These are phyloP conservation scores for Terrapene triunguis DNA, from an alignment of 2,113 vertebrate genomes.

Conservation along the genomic window DNA sequence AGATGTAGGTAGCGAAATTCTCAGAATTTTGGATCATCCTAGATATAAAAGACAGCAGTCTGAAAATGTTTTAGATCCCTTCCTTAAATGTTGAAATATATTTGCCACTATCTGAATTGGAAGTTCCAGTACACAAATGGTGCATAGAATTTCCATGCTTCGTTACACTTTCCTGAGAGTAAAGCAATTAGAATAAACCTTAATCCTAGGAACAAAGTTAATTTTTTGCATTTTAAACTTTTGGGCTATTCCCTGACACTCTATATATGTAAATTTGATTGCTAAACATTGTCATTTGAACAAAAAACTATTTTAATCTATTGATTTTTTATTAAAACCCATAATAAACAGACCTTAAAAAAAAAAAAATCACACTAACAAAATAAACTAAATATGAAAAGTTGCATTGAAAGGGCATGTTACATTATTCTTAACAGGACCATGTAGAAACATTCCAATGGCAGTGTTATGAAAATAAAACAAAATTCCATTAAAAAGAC, in stretches of 20 bases:
- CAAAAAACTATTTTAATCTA: slow-evolving; percentile 83
- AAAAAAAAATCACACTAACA: slow-evolving; percentile 84
- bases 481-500: slow-evolving; percentile 85
- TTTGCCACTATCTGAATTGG: slow-evolving; percentile 86
- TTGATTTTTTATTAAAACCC: slow-evolving; percentile 90
- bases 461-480: slow-evolving; percentile 97
- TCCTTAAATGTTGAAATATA: slow-evolving; percentile 86
- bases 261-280: slow-evolving; percentile 94
- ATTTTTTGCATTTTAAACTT: slow-evolving; percentile 95
- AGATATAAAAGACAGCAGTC: slow-evolving; percentile 84
- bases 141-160: slow-evolving; percentile 93
- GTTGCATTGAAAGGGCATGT: slow-evolving; percentile 99
- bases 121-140: slow-evolving; percentile 90
- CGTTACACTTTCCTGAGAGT: slow-evolving; percentile 95
- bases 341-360: slow-evolving; percentile 91
- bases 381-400: slow-evolving; percentile 93
- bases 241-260: slow-evolving; percentile 97
- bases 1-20: slow-evolving; percentile 83
- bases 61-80: slow-evolving; percentile 86
- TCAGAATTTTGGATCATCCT: slow-evolving; percentile 80
- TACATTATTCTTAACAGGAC: slow-evolving; percentile 97
- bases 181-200: slow-evolving; percentile 93
- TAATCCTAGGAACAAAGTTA: slow-evolving; percentile 92
- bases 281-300: slow-evolving; percentile 90
- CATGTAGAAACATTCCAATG: slow-evolving; percentile 98